Evolutionary conservation across 2,113 vertebrate genomes (phyloP), one percentile per base, ranked within the genome.

Genomic region (Centropus unirufus): DNA sequence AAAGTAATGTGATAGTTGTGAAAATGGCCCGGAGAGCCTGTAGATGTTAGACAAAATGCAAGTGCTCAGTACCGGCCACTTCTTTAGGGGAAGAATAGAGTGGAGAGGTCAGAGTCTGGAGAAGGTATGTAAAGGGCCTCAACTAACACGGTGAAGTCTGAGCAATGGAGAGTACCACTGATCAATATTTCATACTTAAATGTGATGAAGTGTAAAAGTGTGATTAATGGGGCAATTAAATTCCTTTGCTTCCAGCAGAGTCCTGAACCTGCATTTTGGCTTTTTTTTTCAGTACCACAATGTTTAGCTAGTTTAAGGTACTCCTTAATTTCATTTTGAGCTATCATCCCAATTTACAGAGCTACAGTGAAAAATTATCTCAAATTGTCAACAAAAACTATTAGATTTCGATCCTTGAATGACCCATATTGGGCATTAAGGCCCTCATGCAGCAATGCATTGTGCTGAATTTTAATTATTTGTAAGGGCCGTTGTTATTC

Each of bases 161-260:
- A 92, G 62, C 47, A 62, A 76, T 39, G 30, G 66, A 77, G 61
- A 63, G 55, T 34, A 49, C 36, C 27, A 36, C 1, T 79, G 90
- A 92, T 97, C 54, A 14, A 87, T 96, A 95, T 69, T 86, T 92
- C 92, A 91, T 85, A 81, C n/a, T 85, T 87, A 62, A 92, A 85
- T 88, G 84, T 96, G 93, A 93, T 30, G 12, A 88, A 95, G 84
- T 84, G 70, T 92, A 83, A 30, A 95, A 90, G 79, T 73, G 63
- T 96, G 96, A 97, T 96, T 97, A 97, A 97, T 96, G 84, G 81
- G 57, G 67, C 86, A 95, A 95, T 94, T 96, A 96, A 89, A 89
- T 89, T 84, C 34, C 63, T 86, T 88, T 74, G 83, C 74, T 96
- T 97, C 79, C 57, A 95, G 58, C n/a, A 92, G 64, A 93, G 63